Evolutionary conservation across 92 coral and sea anemone genomes (phyloP), one percentile per base, ranked within the genome.

Genomic region (Umimayanthus kanabou): DNA sequence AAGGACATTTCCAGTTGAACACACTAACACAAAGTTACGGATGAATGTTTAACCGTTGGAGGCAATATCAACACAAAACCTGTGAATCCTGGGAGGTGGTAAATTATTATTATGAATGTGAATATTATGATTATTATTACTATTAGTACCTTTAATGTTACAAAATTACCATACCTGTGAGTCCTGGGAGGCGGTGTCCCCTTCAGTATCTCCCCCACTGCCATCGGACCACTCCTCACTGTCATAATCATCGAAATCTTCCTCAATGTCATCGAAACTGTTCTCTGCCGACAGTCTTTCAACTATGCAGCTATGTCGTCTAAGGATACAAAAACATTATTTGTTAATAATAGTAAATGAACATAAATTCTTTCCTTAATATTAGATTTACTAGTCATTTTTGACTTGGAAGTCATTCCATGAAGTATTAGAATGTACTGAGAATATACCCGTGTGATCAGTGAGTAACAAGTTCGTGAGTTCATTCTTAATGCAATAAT

Each of bases 161-260:
- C 9, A 10, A 30, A 55, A 18, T 26, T 18, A 55, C 55, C 69
- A 53, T 67, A 86, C 80, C 76, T 83, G 81, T 16, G 81, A 78
- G 45, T 82, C 85, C 82, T 87, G 92, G 78, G 93, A 81, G 4
- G 55, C 71, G 1, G 86, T n/a, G 81, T 86, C 64, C 15, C 80
- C 89, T 3, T 71, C 89, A 39, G 89, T 87, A 64, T 92, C 86
- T 47, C 93, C 96, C 50, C 92, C 98, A 84, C 94, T 90, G 66
- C 85, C 94, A 77, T 94, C 96, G 6, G 98, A 94, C 89, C 94
- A 95, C 81, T 96, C 98, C 18, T 96, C 97, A 67, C 94, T 93
- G 81, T 92, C 97, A 89, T 89, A 94, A 13, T 92, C 98, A 82
- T 95, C 95, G 28, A 93, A 92, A 23, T 92, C 93, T 79, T 79